Evolutionary conservation across 2,888 invertebrate genomes (phyloP), one percentile per base, ranked within the genome.

Genomic region (Eupithecia pulchellata): DNA sequence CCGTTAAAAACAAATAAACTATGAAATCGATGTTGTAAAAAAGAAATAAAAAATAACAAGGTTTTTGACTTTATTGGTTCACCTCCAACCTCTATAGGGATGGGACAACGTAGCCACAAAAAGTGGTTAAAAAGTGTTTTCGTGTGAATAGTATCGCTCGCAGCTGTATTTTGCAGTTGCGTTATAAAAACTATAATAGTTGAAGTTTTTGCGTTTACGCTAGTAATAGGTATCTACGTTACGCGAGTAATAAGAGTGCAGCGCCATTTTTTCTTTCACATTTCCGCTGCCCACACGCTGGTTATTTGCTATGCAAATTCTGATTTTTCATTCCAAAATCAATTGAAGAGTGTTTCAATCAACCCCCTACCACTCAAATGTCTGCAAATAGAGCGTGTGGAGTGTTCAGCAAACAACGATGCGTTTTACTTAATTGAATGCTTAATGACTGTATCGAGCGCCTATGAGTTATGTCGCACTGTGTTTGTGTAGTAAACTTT

Each of bases 351-450:
- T 71, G 72, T 77, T 73, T 78, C 74, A 76, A 79, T 76, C 78
- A 73, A 72, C 66, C 75, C 66, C 74, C 60, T 76, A 75, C 67
- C 75, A 80, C 82, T 81, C 81, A 80, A 82, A 83, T 83, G 83
- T 83, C 68, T 74, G 82, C 87, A 88, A 89, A 89, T 84, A 89
- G 79, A 78, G 72, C 78, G 69, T 78, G 74, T 70, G 34, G 70
- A 91, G 90, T 89, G 90, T 86, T 86, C 77, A 36, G 84, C 86
- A 91, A 89, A 90, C 88, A 89, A 34, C 81, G 81, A 82, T 88
- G 88, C 88, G 89, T 88, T 90, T 89, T 86, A 88, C 88, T 87
- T 90, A 89, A 90, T 90, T 89, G 89, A 89, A 90, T 89, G 86
- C 87, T 85, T 88, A 89, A 89, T 89, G 88, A 87, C 84, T 84